Evolutionary conservation across 2,113 vertebrate genomes (phyloP), one percentile per base, ranked within the genome.

Genomic region (Antigone vipio): DNA sequence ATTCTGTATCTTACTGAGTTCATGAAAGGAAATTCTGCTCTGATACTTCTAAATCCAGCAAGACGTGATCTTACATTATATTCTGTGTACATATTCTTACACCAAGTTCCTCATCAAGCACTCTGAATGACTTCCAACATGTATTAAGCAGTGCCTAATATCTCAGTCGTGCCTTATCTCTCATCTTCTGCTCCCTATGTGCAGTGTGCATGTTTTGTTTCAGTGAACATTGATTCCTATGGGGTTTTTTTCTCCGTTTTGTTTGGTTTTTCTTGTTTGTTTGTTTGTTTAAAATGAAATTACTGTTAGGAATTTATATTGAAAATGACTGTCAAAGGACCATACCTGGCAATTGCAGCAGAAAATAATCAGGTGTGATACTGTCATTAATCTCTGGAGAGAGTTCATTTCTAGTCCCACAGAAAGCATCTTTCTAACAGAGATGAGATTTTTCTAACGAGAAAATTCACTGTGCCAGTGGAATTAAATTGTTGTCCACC

Each of bases 321-420:
- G 47, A 56, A 86, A 91, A 94, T 78, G 34, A 42, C 60, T 50
- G 23, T 69, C 58, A 88, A 90, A 85, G 11, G 40, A 73, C 69
- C 8, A 40, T 34, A 75, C 6, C 18, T 62, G 30, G 27, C 66
- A 67, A 68, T 42, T 74, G 26, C 47, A 84, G 59, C 20, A 81
- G 50, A 75, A 93, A 67, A 84, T 62, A 86, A 84, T 67, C 42
- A 73, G 21, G 6, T 83, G 9, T 58, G 30, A 82, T 50, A 30
- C 12, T 45, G 30, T 49, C 63, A 55, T 64, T 88, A 78, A 68
- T 62, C 11, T 87, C 45, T 58, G 49, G 38, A 34, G 60, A 67
- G 86, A 42, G 26, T 26, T 92, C 6, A 2, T 82, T 89, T 63
- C 6, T 32, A 79, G 47, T 49, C 45, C 26, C 27, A 72, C 4